Evolutionary conservation across 2,888 invertebrate genomes (phyloP).

Genomic region (Fragum sueziense): DNA sequence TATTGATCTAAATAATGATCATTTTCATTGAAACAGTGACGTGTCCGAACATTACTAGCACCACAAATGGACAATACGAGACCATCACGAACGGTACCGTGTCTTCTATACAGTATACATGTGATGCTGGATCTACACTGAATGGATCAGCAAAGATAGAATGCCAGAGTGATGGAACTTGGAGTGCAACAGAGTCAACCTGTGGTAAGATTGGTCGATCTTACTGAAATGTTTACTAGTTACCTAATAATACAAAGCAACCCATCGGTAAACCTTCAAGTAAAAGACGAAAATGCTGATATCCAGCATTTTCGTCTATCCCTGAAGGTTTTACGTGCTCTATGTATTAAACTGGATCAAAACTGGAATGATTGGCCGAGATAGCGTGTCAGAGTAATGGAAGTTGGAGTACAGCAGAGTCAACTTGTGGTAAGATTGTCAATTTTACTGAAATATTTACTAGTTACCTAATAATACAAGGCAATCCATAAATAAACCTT

Average conservation of each 20-base stretch:
- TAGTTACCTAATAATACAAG: too few species aligned
- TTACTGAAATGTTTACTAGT: too few species aligned
- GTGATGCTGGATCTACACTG: conserved; percentile 29
- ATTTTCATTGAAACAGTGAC: conserved; percentile 23
- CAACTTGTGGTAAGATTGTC: conserved; percentile 32
- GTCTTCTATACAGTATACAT: conserved; percentile 31
- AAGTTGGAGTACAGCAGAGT: conserved; percentile 31
- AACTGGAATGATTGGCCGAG: conserved; percentile 19
- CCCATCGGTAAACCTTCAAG: too few species aligned
- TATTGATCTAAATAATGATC: too few species aligned
- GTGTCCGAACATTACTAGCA: conserved; percentile 24
- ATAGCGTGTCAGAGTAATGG: conserved; percentile 43
- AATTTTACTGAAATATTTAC: too few species aligned
- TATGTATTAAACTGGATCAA: conserved; percentile 26
- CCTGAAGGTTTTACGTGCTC: too few species aligned
- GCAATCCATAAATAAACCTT: too few species aligned
- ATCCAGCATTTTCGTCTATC: too few species aligned
- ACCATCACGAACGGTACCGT: conserved; percentile 32
- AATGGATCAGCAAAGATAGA: conserved; percentile 19
- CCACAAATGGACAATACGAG: conserved; percentile 2
- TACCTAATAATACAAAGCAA: too few species aligned
- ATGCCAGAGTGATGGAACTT: conserved; percentile 44
- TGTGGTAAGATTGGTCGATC: conserved; percentile 29
- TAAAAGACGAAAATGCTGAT: too few species aligned
- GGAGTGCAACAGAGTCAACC: conserved; percentile 31